These are phyloP conservation scores for Lochmaea capreae DNA, from an alignment of 2,888 invertebrate species.

Conservation along the genomic window DNA sequence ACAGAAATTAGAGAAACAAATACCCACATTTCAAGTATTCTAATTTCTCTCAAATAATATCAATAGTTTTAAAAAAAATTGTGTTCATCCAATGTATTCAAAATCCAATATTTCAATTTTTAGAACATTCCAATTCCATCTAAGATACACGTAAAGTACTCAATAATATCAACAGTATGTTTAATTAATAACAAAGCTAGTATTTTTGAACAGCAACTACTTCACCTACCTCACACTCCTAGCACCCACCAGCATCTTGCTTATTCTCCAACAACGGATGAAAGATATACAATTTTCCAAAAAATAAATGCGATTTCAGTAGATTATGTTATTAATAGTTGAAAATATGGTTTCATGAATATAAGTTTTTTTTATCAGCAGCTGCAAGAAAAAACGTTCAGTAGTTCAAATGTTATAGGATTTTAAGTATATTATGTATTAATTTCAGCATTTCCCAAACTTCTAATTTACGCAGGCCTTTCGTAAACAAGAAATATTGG, in stretches of 20 bases:
- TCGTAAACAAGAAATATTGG: not conserved
- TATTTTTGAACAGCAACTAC: constrained; percentile 15
- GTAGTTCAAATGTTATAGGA: not conserved
- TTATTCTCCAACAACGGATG: not conserved
- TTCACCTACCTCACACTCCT: constrained; percentile 23
- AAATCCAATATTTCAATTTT: too few species aligned
- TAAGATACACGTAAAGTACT: not conserved
- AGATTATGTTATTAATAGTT: not conserved
- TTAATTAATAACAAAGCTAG: not conserved
- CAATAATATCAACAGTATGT: not conserved
- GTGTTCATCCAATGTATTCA: too few species aligned
- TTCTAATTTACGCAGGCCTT: constrained; percentile 2
- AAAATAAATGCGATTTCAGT: constrained; percentile 2
- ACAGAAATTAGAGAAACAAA: too few species aligned
- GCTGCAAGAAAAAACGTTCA: constrained; percentile 25
- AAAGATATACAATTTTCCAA: not conserved
- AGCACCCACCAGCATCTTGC: not conserved
- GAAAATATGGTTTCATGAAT: not conserved
- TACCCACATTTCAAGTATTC: too few species aligned
- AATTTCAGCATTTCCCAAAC: not conserved
- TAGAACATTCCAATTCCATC: too few species aligned
- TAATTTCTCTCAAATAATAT: too few species aligned
- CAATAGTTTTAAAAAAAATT: too few species aligned
- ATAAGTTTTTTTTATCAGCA: not conserved
- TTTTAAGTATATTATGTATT: not conserved